Evolutionary conservation across 1,140 invertebrate species (phyloP), one percentile per base, ranked within the genome.

Genomic region (Goniozus legneri): DNA sequence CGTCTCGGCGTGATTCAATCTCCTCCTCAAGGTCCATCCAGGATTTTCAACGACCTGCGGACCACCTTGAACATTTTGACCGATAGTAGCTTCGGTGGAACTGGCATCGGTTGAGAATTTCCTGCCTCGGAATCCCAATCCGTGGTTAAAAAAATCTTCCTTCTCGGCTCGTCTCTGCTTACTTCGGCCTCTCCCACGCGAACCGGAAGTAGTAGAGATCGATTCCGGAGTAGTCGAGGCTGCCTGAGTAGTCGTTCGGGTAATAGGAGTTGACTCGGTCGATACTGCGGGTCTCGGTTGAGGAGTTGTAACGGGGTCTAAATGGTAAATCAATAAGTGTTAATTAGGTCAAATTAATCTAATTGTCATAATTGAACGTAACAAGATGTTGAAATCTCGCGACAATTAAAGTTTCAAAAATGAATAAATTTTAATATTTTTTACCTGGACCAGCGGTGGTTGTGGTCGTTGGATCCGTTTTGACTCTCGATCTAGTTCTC

Each of bases 121-220:
- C 16, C 71, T 57, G 8, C 73, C 71, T 2, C 73, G 56, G 45
- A 74, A 73, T n/a, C 70, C 70, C 7, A 74, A 27, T 4, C 71
- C 71, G 36, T 65, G 53, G 50, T 74, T 72, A 32, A 72, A 74
- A 19, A 61, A 73, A 45, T 75, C 71, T 18, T 73, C 71, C 19
- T 68, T 74, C 10, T 33, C 36, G 24, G 40, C 51, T 52, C 8
- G 54, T 40, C 15, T 38, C 49, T 51, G 36, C 43, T 58, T 44
- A 44, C 50, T 56, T 48, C 53, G 48, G 41, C 50, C 51, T 34
- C 55, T 51, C 14, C 49, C 37, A 27, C 47, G 30, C 45, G 49
- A 49, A 42, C 47, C 54, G 21, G 51, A 39, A 21, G 52, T 30
- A 31, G 33, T 45, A 12, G 46, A 20, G 24, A 22, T 15, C 8